Base-by-base conservation (phyloP, 2,888 invertebrate species). In the Euphydryas editha region DNA sequence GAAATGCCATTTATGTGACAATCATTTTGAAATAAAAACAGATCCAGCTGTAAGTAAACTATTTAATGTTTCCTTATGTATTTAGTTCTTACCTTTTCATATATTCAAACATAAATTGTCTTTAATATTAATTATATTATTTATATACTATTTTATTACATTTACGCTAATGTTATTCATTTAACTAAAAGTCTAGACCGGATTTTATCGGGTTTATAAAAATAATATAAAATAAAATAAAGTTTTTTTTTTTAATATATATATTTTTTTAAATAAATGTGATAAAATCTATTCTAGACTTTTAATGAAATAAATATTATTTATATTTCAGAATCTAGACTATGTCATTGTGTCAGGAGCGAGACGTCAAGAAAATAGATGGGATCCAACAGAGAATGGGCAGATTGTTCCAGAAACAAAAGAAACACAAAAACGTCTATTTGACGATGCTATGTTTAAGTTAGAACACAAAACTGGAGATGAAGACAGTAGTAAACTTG, bases 1-100 rank as follows among this genome's bases (percentile, higher is more conserved):
- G 99, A 99, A 99, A 82, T 99, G 99, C 82, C 99, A 99, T 85
- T 92, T 99, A 6, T 99, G 99, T 84, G 97, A 98, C 83, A 99
- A 99, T 88, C 97, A 99, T 88, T 98, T 99, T 93, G 97, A 98
- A 84, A 99, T 99, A 70, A 98, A 99, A 90, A 99, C 99, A 15
- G 99, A 99, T 94, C 99, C 99, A 65, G 98, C 95, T 66, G 98
- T 98, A 94, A 93, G 94, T 70, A 37, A 0, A 18, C 18, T 47
- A 30, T 47, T 59, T 1, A 37, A 20, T n/a, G n/a, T n/a, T n/a
- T n/a, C n/a, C n/a, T n/a, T n/a, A n/a, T n/a, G n/a, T n/a, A n/a
- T n/a, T n/a, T n/a, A n/a, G n/a, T n/a, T n/a, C n/a, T 2, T 30
- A 2, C 8, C 30, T 8, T 30, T 6, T 24, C 24, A 4, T 1